Conservation (phyloP, 2,113 vertebrate genomes). For the Laterallus jamaicensis region DNA sequence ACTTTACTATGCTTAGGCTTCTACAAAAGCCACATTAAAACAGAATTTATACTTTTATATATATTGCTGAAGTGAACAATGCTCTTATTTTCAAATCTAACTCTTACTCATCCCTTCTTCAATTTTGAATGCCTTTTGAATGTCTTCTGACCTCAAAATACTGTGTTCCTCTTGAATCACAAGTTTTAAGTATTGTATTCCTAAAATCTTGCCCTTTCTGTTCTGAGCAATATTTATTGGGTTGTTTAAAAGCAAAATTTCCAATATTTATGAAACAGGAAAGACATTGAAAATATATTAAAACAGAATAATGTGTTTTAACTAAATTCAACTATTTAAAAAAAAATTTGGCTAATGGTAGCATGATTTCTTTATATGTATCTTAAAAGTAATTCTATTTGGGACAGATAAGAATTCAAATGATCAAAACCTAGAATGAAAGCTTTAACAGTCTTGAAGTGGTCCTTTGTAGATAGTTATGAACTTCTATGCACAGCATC, state of each 20-base stretch:
- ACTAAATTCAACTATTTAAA: background rate
- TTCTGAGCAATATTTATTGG: background rate
- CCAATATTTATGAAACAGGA: background rate
- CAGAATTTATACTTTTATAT: background rate
- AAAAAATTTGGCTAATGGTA: background rate
- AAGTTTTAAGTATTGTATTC: background rate
- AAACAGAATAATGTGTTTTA: background rate
- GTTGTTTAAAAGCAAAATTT: background rate
- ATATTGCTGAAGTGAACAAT: background rate
- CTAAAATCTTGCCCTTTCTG: background rate
- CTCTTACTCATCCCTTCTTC: background rate
- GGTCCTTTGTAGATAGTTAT: accelerated
- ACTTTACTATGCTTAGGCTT: background rate
- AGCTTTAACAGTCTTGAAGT: background rate
- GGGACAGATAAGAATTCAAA: background rate
- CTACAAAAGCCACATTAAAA: background rate
- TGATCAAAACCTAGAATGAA: background rate
- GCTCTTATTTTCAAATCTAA: background rate
- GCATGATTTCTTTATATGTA: background rate
- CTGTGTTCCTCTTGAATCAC: background rate
- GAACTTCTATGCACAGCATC: background rate
- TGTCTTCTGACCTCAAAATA: background rate
- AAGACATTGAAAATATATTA: background rate
- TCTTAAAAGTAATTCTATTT: background rate
- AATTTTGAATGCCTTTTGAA: background rate